A percentile compares a stretch with the other conserved stretches of the same genome.
Conservation (phyloP, 1,140 invertebrate species). For the Habropoda laboriosa region DNA sequence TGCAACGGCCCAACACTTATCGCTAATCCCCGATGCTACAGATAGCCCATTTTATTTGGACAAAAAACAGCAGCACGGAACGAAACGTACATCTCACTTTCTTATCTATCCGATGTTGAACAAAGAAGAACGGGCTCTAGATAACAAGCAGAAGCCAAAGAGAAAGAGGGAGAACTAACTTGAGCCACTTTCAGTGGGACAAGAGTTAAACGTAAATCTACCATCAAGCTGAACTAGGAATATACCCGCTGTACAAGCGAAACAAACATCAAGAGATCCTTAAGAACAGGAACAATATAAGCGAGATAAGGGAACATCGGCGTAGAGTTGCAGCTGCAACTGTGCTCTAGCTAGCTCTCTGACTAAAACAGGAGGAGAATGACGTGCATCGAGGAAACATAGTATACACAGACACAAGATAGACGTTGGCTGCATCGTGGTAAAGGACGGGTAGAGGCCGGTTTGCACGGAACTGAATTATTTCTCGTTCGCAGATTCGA, state of each 20-base stretch:
- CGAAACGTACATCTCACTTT: no score
- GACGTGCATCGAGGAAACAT: not conserved
- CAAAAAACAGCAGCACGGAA: no score
- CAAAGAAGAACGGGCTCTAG: not conserved
- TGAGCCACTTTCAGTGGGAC: no score
- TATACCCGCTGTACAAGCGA: no score
- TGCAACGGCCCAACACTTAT: no score
- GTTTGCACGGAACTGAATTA: not conserved
- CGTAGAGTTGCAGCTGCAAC: not conserved
- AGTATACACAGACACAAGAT: not conserved
- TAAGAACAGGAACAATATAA: not conserved
- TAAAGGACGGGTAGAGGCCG: no score
- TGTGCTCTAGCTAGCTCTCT: no score
- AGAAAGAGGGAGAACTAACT: no score
- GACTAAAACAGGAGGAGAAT: not conserved
- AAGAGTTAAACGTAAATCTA: not conserved
- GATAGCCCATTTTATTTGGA: no score
- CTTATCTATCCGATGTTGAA: no score
- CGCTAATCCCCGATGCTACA: no score
- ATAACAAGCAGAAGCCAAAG: not conserved
- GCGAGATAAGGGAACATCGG: not conserved
- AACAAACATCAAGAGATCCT: not conserved
- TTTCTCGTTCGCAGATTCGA: conserved; percentile 1
- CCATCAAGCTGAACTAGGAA: not conserved
- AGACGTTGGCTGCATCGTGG: not conserved